Evolutionary conservation across 2,888 invertebrate species (phyloP).

Genomic region (Aphidius colemani): DNA sequence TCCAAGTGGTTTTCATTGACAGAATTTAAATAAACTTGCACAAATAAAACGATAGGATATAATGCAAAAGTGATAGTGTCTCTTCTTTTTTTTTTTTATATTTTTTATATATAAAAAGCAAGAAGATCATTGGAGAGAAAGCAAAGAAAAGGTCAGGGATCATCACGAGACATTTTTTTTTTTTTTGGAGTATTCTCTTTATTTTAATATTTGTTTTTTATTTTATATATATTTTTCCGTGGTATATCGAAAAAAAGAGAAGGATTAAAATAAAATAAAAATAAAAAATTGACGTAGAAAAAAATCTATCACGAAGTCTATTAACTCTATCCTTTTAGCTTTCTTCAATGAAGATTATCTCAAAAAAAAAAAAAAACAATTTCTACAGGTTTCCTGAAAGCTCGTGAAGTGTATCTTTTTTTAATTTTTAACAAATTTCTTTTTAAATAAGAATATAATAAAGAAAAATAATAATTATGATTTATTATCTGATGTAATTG

Average conservation of each 20-base stretch:
- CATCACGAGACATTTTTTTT: conserved; percentile 41
- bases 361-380: background rate
- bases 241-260: no score
- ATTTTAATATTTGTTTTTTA: background rate
- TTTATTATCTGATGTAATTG: background rate
- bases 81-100: no score
- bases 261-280: background rate
- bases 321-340: conserved; percentile 20
- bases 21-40: background rate
- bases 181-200: conserved; percentile 37
- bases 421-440: background rate
- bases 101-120: conserved; percentile 8
- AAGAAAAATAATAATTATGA: background rate
- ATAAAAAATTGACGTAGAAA: conserved; percentile 23
- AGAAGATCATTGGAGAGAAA: conserved; percentile 45
- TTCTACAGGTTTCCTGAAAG: no score
- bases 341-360: conserved; percentile 20
- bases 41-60: no score
- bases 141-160: conserved; percentile 50
- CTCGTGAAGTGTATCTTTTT: background rate
- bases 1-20: conserved; percentile 10
- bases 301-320: conserved; percentile 25
- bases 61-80: background rate
- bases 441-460: background rate
- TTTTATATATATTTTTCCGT: no score